Conservation (phyloP, 92 coral and sea anemone genomes). For the Palythoa heliodiscus region DNA sequence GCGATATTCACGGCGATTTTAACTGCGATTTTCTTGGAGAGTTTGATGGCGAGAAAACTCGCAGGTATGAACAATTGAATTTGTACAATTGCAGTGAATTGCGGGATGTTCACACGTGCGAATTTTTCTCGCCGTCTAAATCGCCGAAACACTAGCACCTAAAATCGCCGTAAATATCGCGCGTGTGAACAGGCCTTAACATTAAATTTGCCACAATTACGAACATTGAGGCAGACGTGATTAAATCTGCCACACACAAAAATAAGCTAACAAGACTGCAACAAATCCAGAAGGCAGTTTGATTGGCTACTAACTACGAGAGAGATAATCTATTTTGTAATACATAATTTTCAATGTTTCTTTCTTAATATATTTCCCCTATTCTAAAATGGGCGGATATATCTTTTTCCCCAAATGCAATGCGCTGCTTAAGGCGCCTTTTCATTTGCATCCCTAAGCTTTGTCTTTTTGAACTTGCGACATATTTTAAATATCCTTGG, state of each 20-base stretch:
- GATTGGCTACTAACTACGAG: background rate
- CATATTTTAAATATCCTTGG: conserved; percentile 36
- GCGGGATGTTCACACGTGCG: too few relatives aligned
- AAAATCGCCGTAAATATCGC: too few relatives aligned
- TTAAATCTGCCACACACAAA: background rate
- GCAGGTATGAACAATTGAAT: too few relatives aligned
- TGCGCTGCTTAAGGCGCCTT: conserved; percentile 20
- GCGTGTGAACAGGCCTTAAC: too few relatives aligned
- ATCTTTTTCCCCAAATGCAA: conserved; percentile 16
- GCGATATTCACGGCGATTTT: too few relatives aligned
- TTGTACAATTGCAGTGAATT: too few relatives aligned
- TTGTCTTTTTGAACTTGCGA: conserved; percentile 47
- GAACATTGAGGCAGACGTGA: background rate
- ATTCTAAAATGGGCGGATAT: conserved; percentile 23
- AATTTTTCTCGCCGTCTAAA: too few relatives aligned
- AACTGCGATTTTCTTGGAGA: too few relatives aligned
- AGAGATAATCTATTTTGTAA: conserved; percentile 4
- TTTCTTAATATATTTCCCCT: conserved; percentile 31
- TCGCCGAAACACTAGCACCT: too few relatives aligned
- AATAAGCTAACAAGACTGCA: background rate
- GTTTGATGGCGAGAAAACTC: too few relatives aligned
- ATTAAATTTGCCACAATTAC: background rate
- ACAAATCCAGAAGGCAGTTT: background rate
- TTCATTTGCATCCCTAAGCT: background rate
- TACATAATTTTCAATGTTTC: conserved; percentile 2